phyloP scores from a whole-genome alignment of 2,797 vertebrate genomes.

The Meda fulgida region DNA sequence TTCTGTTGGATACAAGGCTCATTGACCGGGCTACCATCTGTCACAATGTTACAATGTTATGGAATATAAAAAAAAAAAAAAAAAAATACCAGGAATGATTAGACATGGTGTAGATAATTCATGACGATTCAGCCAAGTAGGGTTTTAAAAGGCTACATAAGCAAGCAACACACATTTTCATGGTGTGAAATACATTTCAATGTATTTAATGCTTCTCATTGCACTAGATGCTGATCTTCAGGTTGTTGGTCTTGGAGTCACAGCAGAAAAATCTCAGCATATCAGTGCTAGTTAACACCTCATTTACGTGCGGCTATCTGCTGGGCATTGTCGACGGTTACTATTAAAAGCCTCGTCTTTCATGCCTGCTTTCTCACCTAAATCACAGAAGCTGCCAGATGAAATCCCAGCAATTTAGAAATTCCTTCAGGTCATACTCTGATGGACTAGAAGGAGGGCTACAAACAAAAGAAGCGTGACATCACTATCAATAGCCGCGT shows the following conservation, averaged over 20 bases:
- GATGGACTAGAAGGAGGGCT: slow-evolving; percentile 13
- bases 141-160: slow-evolving; percentile 3
- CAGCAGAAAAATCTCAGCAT: slow-evolving; percentile 7
- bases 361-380: slow-evolving; percentile 49
- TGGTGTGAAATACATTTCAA: too few species aligned
- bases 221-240: slow-evolving; percentile 5
- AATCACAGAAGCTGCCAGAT: slow-evolving; percentile 35
- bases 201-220: neutral
- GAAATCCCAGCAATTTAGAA: slow-evolving; percentile 36
- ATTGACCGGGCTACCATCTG: neutral
- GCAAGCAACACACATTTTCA: slow-evolving; percentile 3
- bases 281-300: slow-evolving; percentile 25
- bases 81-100: neutral
- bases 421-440: slow-evolving; percentile 45
- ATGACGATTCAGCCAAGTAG: neutral
- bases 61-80: slow-evolving; percentile 16
- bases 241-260: slow-evolving; percentile 19
- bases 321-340: slow-evolving; percentile 27
- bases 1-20: slow-evolving; percentile 44
- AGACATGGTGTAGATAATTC: neutral
- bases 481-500: slow-evolving; percentile 50
- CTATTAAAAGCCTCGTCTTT: slow-evolving; percentile 38
- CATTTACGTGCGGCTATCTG: slow-evolving; percentile 4
- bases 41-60: slow-evolving; percentile 17
- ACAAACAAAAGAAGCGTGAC: slow-evolving; percentile 47